A percentile compares a stretch with the other conserved stretches of the same genome.
Conservation (phyloP, 2,797 vertebrate species). For the Sebastes itinus region DNA sequence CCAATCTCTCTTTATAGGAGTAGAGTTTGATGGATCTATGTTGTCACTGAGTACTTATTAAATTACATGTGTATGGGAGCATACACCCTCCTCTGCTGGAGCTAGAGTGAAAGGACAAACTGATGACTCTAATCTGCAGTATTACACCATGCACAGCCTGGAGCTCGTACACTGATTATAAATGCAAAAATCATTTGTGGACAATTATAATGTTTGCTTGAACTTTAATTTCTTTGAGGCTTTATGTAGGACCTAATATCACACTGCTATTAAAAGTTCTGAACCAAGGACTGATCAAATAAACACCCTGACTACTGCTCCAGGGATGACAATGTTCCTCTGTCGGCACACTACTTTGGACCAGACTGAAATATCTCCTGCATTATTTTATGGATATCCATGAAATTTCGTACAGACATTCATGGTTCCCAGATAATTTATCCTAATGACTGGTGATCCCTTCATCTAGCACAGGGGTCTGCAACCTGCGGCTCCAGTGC, state of each 20-base stretch:
- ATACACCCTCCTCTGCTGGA: neutral
- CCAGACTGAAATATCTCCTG: neutral
- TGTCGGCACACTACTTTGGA: neutral
- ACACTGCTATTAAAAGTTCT: neutral
- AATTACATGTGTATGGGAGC: neutral
- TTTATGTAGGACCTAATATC: neutral
- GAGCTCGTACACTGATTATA: slow-evolving; percentile 15
- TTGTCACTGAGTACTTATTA: slow-evolving; percentile 1
- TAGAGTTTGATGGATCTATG: neutral
- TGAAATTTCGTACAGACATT: neutral
- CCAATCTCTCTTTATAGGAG: neutral
- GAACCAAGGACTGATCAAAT: neutral
- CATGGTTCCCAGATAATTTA: neutral
- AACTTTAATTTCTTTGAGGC: slow-evolving; percentile 30
- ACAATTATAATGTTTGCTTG: slow-evolving; percentile 33
- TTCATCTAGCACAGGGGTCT: neutral
- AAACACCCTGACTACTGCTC: neutral
- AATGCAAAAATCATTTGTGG: slow-evolving; percentile 25
- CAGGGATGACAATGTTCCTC: neutral
- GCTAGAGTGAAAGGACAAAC: slow-evolving; percentile 11
- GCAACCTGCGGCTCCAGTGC: no score
- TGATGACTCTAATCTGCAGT: slow-evolving; percentile 21
- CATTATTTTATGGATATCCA: neutral
- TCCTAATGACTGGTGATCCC: neutral
- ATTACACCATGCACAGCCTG: slow-evolving; percentile 2